phyloP scores from a whole-genome alignment of 2,888 invertebrate genomes.

The Agrotis exclamationis region DNA sequence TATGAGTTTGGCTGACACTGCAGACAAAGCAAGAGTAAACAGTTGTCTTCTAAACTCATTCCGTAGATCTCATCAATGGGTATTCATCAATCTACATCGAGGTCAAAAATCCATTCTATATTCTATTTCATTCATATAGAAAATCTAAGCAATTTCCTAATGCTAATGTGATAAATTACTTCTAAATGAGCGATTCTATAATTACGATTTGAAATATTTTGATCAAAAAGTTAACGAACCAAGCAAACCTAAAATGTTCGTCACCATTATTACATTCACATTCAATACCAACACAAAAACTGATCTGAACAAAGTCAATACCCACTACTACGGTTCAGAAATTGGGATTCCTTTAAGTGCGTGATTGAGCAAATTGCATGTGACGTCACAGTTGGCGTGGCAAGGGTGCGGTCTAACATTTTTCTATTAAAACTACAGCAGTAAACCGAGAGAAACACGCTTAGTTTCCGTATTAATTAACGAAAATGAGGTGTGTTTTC shows the following conservation, averaged over 20 bases:
- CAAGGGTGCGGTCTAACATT: constrained; percentile 11
- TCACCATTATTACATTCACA: background rate
- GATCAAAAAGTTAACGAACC: background rate
- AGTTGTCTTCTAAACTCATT: background rate
- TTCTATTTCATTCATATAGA: no score
- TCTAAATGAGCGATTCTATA: background rate
- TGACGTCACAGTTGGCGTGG: constrained; percentile 28
- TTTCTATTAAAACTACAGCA: constrained; percentile 45
- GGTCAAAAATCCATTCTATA: background rate
- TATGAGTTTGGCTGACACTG: no score
- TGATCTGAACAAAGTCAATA: constrained; percentile 24
- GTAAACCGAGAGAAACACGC: constrained; percentile 25
- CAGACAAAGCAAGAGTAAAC: background rate
- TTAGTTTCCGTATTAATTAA: constrained; percentile 46
- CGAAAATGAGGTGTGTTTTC: constrained; percentile 41
- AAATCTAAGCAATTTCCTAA: background rate
- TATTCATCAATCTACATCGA: background rate
- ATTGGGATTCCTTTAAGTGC: constrained; percentile 24
- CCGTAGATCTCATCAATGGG: no score
- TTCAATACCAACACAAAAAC: background rate
- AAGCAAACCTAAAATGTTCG: no score
- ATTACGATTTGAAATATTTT: background rate
- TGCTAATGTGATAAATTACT: background rate
- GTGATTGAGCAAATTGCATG: constrained; percentile 37
- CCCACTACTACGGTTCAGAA: constrained; percentile 11